Evolutionary conservation across 2,888 invertebrate genomes (phyloP), one percentile per base, ranked within the genome.

Genomic region (Lasius fuliginosus): DNA sequence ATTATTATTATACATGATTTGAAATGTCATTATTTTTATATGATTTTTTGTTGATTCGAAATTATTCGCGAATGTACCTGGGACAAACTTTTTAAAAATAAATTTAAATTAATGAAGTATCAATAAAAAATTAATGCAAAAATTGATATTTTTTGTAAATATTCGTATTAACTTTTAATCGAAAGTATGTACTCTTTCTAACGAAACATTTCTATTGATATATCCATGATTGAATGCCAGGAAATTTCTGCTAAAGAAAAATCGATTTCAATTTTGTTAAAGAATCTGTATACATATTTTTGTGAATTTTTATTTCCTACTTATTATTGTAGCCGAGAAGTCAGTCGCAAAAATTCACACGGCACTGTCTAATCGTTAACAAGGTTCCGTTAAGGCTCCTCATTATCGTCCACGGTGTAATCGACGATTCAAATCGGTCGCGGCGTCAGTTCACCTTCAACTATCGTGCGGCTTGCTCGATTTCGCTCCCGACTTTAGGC

Each of bases 301-400:
- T 42, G 1, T 15, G 27, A 46, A 9, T 23, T 46, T 23, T 58
- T 18, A 46, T 60, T 73, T 73, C 5, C 23, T n/a, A 46, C 12
- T 71, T 33, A 58, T 79, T 18, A 12, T 53, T 30, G 68, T 30
- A 71, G 60, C 33, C 42, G 42, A 69, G 60, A 60, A 60, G 58
- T 60, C 58, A 71, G 46, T 15, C 49, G 79, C 46, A 60, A 81
- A 71, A 81, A 81, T 62, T 81, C 73, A 60, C 79, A 79, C 60
- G 30, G 42, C 33, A 23, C 73, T 58, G 73, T 36, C 60, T 33
- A 33, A 81, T 73, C 60, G 3, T 81, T 81, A 62, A 81, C 73
- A 33, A 60, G 79, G 18, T 49, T 46, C 79, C 79, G 79, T 81
- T 81, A 81, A 81, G 27, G 60, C 23, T 27, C 23, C 69, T 71